Conservation (phyloP, 2,113 vertebrate genomes). For the Albula glossodonta region DNA sequence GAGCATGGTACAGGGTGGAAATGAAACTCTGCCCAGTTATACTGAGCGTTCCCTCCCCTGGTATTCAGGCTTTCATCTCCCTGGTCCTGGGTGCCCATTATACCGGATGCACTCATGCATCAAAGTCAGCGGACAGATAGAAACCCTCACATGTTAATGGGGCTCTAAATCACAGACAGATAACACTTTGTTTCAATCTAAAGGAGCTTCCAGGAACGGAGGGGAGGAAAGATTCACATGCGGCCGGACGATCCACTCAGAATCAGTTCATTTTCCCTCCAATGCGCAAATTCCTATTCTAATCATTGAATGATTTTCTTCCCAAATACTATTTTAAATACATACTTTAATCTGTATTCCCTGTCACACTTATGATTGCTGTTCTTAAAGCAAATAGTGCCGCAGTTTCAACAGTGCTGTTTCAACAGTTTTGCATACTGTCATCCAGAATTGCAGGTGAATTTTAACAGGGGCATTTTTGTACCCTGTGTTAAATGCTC, state of each 20-base stretch:
- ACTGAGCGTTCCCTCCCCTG: not conserved
- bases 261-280: not conserved
- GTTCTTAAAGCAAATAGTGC: not conserved
- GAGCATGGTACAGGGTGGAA: not conserved
- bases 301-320: not conserved
- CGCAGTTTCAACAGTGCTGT: not conserved
- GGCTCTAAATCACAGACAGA: not conserved
- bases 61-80: not conserved
- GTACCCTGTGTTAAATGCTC: not conserved
- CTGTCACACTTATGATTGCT: not conserved
- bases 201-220: not conserved
- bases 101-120: not conserved
- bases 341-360: not conserved
- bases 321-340: not conserved
- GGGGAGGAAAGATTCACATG: not conserved
- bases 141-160: not conserved
- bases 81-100: not conserved
- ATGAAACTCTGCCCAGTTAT: not conserved
- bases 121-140: not conserved
- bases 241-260: not conserved
- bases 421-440: not conserved
- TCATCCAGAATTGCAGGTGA: not conserved
- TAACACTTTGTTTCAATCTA: not conserved
- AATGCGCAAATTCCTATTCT: not conserved
- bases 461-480: not conserved